Evolutionary conservation across 2,888 invertebrate species (phyloP).

Genomic region (Cataglyphis livida): DNA sequence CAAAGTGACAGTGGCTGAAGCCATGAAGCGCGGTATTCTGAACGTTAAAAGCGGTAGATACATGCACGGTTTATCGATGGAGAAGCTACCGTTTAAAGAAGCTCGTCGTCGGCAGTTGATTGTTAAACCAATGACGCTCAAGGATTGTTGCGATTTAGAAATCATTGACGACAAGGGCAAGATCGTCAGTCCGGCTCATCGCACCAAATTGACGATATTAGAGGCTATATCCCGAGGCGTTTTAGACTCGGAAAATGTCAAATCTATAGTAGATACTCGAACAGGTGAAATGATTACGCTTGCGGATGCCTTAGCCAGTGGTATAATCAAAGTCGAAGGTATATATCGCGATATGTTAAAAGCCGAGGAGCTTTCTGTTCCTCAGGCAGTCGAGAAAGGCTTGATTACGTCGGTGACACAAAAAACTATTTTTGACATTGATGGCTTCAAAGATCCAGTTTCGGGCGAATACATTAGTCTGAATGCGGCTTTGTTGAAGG

Average conservation of each 20-base stretch:
- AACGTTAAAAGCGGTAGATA: conserved; percentile 94
- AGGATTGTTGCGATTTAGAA: conserved; percentile 93
- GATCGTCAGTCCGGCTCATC: conserved; percentile 93
- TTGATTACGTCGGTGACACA: conserved; percentile 95
- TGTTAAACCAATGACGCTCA: conserved; percentile 96
- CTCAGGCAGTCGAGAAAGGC: conserved; percentile 96
- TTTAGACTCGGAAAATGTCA: conserved; percentile 93
- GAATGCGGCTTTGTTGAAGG: conserved; percentile 92
- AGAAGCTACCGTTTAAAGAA: conserved; percentile 92
- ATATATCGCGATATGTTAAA: conserved; percentile 91
- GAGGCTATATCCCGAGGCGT: conserved; percentile 96
- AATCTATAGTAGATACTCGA: conserved; percentile 93
- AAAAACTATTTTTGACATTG: conserved; percentile 96
- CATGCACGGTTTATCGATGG: conserved; percentile 90
- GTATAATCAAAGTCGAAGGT: conserved; percentile 91
- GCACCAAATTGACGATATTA: conserved; percentile 91
- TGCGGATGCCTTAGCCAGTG: conserved; percentile 93
- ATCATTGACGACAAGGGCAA: conserved; percentile 92
- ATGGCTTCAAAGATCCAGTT: conserved; percentile 94
- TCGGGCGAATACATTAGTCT: conserved; percentile 94
- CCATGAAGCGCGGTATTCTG: conserved; percentile 92
- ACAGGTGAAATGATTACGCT: conserved; percentile 93
- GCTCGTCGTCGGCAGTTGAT: conserved; percentile 94
- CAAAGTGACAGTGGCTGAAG: conserved; percentile 93
- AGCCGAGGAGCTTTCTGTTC: conserved; percentile 91